Conservation (phyloP, 2,888 invertebrate species). For the Rutpela maculata region DNA sequence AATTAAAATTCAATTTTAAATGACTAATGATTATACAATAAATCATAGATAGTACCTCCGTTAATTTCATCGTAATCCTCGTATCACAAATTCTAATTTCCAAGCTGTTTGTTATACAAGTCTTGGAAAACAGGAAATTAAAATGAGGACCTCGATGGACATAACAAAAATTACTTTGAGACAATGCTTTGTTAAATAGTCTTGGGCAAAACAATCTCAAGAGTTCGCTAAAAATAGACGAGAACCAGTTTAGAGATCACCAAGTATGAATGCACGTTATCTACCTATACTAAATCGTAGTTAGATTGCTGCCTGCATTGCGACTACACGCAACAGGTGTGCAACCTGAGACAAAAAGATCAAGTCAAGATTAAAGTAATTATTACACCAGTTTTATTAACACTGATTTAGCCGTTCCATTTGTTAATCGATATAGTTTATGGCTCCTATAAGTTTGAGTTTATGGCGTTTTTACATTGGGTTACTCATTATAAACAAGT, state of each 20-base stretch:
- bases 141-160: neutral
- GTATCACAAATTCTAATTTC: neutral
- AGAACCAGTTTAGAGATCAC: slow-evolving; percentile 57
- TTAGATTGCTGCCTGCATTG: slow-evolving; percentile 27
- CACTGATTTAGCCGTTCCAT: slow-evolving; percentile 14
- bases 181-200: slow-evolving; percentile 35
- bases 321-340: slow-evolving; percentile 40
- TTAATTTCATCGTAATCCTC: neutral
- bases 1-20: neutral
- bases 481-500: too few relatives aligned
- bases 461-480: too few relatives aligned
- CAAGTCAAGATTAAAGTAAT: slow-evolving; percentile 16
- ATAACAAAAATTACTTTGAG: slow-evolving; percentile 13
- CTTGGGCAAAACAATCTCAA: slow-evolving; percentile 44
- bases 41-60: neutral
- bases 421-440: slow-evolving; percentile 12
- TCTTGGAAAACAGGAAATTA: neutral
- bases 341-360: slow-evolving; percentile 28
- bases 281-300: slow-evolving; percentile 26
- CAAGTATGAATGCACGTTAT: slow-evolving; percentile 42
- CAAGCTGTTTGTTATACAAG: neutral
- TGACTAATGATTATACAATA: neutral
- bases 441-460: neutral
- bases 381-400: slow-evolving; percentile 35
- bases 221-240: slow-evolving; percentile 54